phyloP scores from a whole-genome alignment of 2,797 vertebrate genomes.

The Scolopax bukidnonensis region DNA sequence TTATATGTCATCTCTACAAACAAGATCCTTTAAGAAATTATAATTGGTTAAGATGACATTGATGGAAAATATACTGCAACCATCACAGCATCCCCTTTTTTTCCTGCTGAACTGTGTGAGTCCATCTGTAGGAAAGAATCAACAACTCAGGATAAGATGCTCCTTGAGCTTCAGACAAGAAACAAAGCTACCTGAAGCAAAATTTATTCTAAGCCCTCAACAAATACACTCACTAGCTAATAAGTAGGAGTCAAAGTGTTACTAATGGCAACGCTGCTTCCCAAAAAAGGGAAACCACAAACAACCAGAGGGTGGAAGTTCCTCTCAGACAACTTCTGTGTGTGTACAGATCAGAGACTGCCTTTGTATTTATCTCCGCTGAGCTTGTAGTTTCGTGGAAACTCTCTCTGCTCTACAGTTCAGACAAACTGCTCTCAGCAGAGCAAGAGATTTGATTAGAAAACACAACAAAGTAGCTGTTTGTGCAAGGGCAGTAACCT shows the following conservation, averaged over 20 bases:
- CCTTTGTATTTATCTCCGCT: not conserved
- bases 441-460: not conserved
- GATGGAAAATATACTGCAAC: not conserved
- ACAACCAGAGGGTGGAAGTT: not conserved
- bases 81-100: no score
- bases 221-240: not conserved
- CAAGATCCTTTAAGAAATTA: not conserved
- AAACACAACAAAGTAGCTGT: not conserved
- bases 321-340: not conserved
- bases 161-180: not conserved
- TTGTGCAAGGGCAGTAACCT: not conserved
- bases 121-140: not conserved
- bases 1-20: not conserved
- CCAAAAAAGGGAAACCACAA: not conserved
- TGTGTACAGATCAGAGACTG: not conserved
- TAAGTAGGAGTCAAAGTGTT: not conserved
- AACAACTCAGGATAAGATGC: not conserved
- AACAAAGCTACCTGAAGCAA: not conserved
- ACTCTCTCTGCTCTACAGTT: not conserved
- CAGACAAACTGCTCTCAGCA: not conserved
- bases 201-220: not conserved
- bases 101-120: not conserved
- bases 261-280: not conserved
- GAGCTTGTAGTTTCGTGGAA: not conserved
- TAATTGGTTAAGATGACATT: rapidly evolving